Evolutionary conservation across 2,113 vertebrate genomes (phyloP).

Genomic region (Psittacara wagleri): DNA sequence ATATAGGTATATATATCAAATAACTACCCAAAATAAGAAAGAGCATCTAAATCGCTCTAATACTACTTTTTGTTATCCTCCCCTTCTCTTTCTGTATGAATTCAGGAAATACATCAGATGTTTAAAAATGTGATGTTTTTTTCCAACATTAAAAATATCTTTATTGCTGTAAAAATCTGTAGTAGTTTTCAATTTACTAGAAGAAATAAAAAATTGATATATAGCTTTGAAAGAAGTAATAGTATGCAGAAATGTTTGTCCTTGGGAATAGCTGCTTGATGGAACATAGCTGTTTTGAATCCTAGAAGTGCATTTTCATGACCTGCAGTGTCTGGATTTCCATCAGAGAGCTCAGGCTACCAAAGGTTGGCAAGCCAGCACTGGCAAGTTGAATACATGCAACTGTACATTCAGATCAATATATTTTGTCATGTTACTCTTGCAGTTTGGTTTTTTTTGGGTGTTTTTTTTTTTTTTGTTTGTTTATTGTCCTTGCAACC

Average conservation of each 20-base stretch:
- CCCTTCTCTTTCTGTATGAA: neutral
- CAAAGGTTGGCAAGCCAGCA: neutral
- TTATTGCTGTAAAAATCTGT: neutral
- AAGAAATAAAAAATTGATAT: neutral
- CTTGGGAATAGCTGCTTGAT: neutral
- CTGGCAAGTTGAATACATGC: neutral
- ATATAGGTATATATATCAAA: neutral
- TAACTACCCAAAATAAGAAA: neutral
- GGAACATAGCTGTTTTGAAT: neutral
- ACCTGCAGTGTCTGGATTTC: neutral
- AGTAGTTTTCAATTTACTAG: neutral
- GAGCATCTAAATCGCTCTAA: neutral
- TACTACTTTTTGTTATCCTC: neutral
- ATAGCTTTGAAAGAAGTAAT: neutral
- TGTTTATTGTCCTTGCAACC: neutral
- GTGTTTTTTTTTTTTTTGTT: neutral
- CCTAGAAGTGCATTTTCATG: neutral
- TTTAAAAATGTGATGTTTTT: neutral
- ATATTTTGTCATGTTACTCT: neutral
- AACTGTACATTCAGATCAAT: neutral
- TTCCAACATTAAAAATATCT: neutral
- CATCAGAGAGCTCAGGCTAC: neutral
- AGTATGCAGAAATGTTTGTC: neutral
- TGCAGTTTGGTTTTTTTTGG: neutral
- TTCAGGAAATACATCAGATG: neutral